phyloP scores from a whole-genome alignment of 2,113 vertebrate species.

The Pseudorectes ferrugineus region DNA sequence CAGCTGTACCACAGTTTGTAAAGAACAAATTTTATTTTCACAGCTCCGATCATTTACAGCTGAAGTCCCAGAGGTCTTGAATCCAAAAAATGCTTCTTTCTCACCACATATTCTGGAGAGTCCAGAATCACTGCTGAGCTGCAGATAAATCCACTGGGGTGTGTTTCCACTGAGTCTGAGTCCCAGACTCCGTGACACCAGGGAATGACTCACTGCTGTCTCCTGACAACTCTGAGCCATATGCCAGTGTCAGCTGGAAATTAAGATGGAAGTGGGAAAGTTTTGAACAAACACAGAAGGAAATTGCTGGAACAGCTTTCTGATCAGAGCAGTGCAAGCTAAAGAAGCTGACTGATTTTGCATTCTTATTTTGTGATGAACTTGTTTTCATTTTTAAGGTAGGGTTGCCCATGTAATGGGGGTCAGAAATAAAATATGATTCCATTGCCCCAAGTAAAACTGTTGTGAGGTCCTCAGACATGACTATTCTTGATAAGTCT shows the following conservation, averaged over 20 bases:
- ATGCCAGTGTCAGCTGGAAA: not conserved
- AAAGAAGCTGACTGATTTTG: not conserved
- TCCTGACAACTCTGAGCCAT: not conserved
- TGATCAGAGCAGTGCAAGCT: not conserved
- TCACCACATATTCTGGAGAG: not conserved
- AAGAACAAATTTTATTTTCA: not conserved
- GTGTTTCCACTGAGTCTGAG: not conserved
- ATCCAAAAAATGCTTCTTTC: not conserved
- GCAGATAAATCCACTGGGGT: not conserved
- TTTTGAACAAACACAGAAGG: not conserved
- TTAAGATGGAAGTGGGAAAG: not conserved
- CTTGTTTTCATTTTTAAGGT: not conserved
- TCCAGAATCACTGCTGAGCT: not conserved
- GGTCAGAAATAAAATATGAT: not conserved
- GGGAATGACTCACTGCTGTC: not conserved
- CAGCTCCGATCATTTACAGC: not conserved
- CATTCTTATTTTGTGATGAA: not conserved
- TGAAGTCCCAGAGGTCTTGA: not conserved
- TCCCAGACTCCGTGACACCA: not conserved
- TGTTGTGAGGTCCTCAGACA: not conserved
- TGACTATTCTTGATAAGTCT: not conserved
- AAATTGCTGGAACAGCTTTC: not conserved
- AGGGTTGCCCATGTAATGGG: not conserved
- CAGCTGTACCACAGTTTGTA: not conserved
- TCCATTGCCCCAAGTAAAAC: not conserved